Base-by-base conservation (phyloP, 2,888 invertebrate genomes). In the Rhorus exstirpatorius region DNA sequence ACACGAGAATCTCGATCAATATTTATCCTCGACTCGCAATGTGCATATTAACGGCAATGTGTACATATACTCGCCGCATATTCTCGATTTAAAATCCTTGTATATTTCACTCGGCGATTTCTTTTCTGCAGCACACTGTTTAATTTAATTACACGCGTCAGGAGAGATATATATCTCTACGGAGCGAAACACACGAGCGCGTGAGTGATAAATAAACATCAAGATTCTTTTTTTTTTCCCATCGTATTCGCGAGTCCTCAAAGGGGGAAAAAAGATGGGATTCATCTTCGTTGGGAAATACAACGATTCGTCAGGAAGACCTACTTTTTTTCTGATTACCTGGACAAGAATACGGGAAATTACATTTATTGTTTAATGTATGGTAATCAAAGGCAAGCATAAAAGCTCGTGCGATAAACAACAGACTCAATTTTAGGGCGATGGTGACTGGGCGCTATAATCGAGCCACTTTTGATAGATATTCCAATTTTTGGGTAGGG, bases 11-110 rank as follows among this genome's bases (percentile, higher is more conserved):
- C 81, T 85, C 86, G 87, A 89, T 89, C 90, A 90, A 89, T 90
- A 89, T 90, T 90, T 89, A 89, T 89, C 84, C 85, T 85, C 81
- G 82, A 85, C 82, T 86, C 61, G 71, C 60, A n/a, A n/a, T n/a
- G 67, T 67, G 51, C 19, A 38, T 38, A 74, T 71, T 79, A n/a
- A 49, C 60, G 53, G 51, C 19, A n/a, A 17, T 68, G 41, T 24
- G 31, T 38, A 6, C 12, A n/a, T 17, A 24, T 44, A 46, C 53
- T n/a, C 31, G 24, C 26, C n/a, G n/a, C 6, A 63, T 75, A 68
- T 78, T 68, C 17, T 46, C 55, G 26, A 65, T 41, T 75, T 12
- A 44, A 81, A 70, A 68, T 68, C 38, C 38, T 1, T 26, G 24
- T n/a, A 26, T 24, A 67, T 60, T 65, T 67, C 17, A 35, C 53